Base-by-base conservation (phyloP, 2,888 invertebrate genomes). In the Agrotis puta region DNA sequence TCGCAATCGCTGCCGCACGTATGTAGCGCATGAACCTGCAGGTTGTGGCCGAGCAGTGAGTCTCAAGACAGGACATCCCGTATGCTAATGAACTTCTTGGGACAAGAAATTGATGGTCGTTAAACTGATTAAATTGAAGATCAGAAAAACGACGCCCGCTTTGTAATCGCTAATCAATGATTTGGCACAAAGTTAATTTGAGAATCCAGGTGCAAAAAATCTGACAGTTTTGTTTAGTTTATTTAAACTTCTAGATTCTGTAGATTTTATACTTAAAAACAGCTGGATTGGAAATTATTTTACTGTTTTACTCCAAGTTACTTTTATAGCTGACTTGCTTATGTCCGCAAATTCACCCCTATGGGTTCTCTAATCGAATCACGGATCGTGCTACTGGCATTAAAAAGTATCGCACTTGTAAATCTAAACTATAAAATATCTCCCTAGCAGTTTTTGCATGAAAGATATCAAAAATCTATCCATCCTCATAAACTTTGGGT, bases 191-290 rank as follows among this genome's bases (percentile, higher is more conserved):
- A 51, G 24, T 53, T 47, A 59, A 45, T 53, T n/a, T 24, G 57
- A 69, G 33, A 50, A n/a, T 53, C 45, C 53, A 20, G 22, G 27
- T 53, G 43, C 20, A 45, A 70, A 70, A 69, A 45, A 22, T 47
- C 24, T n/a, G 22, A 13, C n/a, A 58, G n/a, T 50, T 20, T 45
- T 11, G 24, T 48, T 22, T 47, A n/a, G n/a, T n/a, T 53, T 70
- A 20, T 14, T 69, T 14, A 24, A 33, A 20, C 27, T 20, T 27
- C 18, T 18, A 5, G 54, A 56, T 33, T 54, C 2, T 45, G 18
- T 18, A 9, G 18, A 13, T 22, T 63, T 45, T n/a, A 16, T 7
- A 16, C 13, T 20, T 51, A 3, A 45, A 64, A 27, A 14, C 1
- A 24, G 9, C 18, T 20, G 24, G 33, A 33, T 33, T 14, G 6